Percentiles rank a stretch among this genome's conserved stretches.
These are phyloP conservation scores for Drosophila novamexicana DNA, from an alignment of 1,140 invertebrate species.

Conservation along the genomic window DNA sequence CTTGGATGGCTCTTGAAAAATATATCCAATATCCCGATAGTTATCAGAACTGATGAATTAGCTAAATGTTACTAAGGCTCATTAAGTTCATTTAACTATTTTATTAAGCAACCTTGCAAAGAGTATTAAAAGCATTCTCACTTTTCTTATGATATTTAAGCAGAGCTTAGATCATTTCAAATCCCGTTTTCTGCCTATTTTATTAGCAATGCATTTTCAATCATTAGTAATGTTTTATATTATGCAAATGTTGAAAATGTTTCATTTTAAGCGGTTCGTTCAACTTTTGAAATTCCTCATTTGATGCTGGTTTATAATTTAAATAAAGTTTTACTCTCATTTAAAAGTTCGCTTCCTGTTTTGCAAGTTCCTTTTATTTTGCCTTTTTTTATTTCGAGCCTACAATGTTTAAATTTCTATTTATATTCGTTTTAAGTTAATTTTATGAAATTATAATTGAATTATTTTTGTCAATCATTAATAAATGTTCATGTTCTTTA, in stretches of 20 bases:
- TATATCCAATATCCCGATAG: too few relatives aligned
- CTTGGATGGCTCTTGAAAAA: constrained; percentile 8
- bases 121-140: not conserved
- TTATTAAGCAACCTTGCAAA: not conserved
- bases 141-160: not conserved
- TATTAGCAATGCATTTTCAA: not conserved
- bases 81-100: not conserved
- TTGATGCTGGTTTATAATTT: not conserved
- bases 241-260: not conserved
- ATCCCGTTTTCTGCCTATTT: constrained; percentile 6
- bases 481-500: not conserved
- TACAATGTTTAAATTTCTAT: not conserved
- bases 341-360: not conserved
- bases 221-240: not conserved
- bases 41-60: constrained; percentile 1
- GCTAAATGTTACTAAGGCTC: constrained; percentile 3
- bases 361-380: not conserved
- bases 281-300: constrained; percentile 4
- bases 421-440: not conserved
- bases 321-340: constrained; percentile 2
- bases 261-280: constrained; percentile 1
- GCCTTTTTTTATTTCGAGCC: not conserved
- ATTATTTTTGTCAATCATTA: too few relatives aligned
- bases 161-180: not conserved
- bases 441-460: not conserved